Base-by-base conservation (phyloP, 2,113 vertebrate species). In the Pomatostomus ruficeps region DNA sequence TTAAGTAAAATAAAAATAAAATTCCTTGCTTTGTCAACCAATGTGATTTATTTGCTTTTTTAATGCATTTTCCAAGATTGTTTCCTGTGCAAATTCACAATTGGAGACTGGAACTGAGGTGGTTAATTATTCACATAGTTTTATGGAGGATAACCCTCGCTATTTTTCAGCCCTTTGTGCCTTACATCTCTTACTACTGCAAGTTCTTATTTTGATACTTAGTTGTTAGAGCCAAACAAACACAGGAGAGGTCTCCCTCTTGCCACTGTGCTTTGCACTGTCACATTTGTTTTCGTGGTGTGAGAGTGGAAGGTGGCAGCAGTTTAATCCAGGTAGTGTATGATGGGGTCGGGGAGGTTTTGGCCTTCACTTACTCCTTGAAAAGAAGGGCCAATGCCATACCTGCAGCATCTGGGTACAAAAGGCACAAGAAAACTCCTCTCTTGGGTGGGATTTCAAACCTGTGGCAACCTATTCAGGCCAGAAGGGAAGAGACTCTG, bases 351-450 rank as follows among this genome's bases (percentile, higher is more conserved):
- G 63, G 83, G 51, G 45, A 11, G 17, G 35, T 96, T 73, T 59
- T 71, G 36, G 57, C 48, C 91, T 73, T 57, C 24, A 14, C 36
- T 49, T 54, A 14, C 8, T 49, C 26, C 26, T 57, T 66, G 54
- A 43, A 38, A 59, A 82, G 49, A 54, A 26, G 29, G 49, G 61
- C 26, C 5, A 4, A 58, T 43, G 13, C 29, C 20, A 31, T 38
- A 26, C 16, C 18, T 38, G 35, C 51, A 82, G 40, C 22, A 38
- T 67, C 43, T 74, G 40, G 24, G 11, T 77, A 35, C 14, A 55
- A 75, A 61, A 49, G 26, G 11, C 11, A 38, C 3, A 6, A 48
- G 11, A 45, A 49, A 8, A 26, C 3, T 9, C 0, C 0, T 23
- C 3, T 67, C 59, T 78, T 40, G 26, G 24, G 31, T 68, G 46